These are phyloP conservation scores for Thalassaphorura encarpata DNA, from an alignment of 1,140 invertebrate species.

Conservation along the genomic window DNA sequence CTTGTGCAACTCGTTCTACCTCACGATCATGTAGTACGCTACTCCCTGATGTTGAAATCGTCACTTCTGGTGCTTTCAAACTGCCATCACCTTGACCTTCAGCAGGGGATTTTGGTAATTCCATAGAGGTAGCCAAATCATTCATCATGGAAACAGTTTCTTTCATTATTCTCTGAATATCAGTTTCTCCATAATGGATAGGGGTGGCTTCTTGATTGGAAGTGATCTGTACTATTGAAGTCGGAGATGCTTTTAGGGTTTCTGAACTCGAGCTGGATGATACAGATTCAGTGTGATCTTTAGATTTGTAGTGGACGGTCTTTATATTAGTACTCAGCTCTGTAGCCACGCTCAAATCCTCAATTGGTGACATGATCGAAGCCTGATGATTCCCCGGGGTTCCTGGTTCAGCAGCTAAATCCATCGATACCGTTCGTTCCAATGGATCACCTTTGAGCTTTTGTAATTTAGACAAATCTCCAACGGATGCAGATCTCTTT, in stretches of 20 bases:
- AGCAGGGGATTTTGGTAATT: too few relatives aligned
- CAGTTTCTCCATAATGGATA: not conserved
- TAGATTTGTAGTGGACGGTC: conserved; percentile 35
- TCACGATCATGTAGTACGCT: conserved; percentile 12
- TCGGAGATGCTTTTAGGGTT: conserved; percentile 56
- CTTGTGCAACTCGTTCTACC: conserved; percentile 20
- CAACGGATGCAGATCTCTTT: conserved; percentile 65
- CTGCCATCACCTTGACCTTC: not conserved
- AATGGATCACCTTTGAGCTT: conserved; percentile 42
- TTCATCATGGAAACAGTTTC: conserved; percentile 29
- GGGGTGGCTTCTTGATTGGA: not conserved
- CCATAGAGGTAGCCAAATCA: conserved; percentile 14
- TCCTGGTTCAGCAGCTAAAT: conserved; percentile 55
- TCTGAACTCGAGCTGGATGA: conserved; percentile 62
- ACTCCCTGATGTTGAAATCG: conserved; percentile 12
- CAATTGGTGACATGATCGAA: conserved; percentile 42
- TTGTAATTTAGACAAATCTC: conserved; percentile 65
- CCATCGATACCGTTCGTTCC: conserved; percentile 69
- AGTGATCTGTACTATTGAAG: conserved; percentile 23
- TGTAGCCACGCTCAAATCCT: conserved; percentile 35
- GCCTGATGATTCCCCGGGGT: conserved; percentile 48
- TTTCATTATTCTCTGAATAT: conserved; percentile 25
- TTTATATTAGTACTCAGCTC: conserved; percentile 32
- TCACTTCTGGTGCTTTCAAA: conserved; percentile 8
- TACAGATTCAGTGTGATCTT: conserved; percentile 50